phyloP scores from a whole-genome alignment of 2,797 vertebrate species.

The Poecilia wingei region DNA sequence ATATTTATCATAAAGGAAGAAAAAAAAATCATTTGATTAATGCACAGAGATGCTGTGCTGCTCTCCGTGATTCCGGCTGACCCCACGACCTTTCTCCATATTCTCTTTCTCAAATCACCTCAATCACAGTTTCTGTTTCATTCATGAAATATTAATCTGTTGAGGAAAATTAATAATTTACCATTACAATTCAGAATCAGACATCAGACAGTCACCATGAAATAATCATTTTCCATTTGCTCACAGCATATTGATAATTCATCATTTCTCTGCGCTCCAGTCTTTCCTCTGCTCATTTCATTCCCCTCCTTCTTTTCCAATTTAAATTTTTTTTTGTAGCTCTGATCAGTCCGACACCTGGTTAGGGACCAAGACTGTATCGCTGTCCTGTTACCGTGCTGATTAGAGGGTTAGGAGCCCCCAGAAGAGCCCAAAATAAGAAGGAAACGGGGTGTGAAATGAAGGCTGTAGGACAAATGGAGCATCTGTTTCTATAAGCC shows the following conservation, averaged over 20 bases:
- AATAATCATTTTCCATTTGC: slow-evolving; percentile 79
- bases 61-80: slow-evolving; percentile 31
- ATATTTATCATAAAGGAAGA: slow-evolving; percentile 2
- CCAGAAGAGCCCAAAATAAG: slow-evolving; percentile 66
- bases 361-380: slow-evolving; percentile 54
- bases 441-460: slow-evolving; percentile 74
- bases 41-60: slow-evolving; percentile 6
- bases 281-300: slow-evolving; percentile 27
- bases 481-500: slow-evolving; percentile 68
- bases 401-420: slow-evolving; percentile 68
- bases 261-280: slow-evolving; percentile 49
- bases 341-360: slow-evolving; percentile 65
- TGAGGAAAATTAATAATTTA: slow-evolving; percentile 73
- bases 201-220: slow-evolving; percentile 75
- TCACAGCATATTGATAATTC: slow-evolving; percentile 72
- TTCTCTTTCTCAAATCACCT: slow-evolving; percentile 41
- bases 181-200: slow-evolving; percentile 74
- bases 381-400: slow-evolving; percentile 73
- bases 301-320: slow-evolving; percentile 17
- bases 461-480: slow-evolving; percentile 71
- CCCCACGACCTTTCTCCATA: slow-evolving; percentile 45
- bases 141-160: slow-evolving; percentile 73
- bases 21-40: slow-evolving; percentile 5
- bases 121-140: slow-evolving; percentile 55
- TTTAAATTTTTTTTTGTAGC: neutral